Conservation (phyloP, 2,113 vertebrate species). For the Pseudorasbora parva region DNA sequence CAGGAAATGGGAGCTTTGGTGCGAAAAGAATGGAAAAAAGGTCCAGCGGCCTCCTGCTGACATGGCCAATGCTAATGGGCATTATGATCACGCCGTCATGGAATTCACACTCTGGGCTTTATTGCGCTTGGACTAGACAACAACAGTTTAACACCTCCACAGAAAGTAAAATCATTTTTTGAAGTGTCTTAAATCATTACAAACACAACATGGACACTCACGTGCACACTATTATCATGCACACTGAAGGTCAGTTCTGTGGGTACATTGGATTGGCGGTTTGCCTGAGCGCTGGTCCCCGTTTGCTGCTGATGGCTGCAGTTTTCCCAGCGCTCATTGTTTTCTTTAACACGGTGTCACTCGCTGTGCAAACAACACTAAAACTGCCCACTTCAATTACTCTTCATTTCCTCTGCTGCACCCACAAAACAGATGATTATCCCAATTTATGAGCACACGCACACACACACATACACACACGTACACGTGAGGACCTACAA, state of each 20-base stretch:
- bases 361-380: slow-evolving; percentile 45
- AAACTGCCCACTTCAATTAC: slow-evolving; percentile 39
- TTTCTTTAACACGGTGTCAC: slow-evolving; percentile 45
- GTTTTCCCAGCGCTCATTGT: slow-evolving; percentile 45
- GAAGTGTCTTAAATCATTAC: background rate
- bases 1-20: slow-evolving; percentile 11
- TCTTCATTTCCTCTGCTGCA: slow-evolving; percentile 44
- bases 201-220: slow-evolving; percentile 35
- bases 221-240: background rate
- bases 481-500: background rate
- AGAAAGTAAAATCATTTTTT: background rate
- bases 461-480: slow-evolving; percentile 13
- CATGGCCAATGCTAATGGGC: slow-evolving; percentile 43
- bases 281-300: slow-evolving; percentile 19
- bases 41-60: slow-evolving; percentile 28
- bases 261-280: slow-evolving; percentile 12
- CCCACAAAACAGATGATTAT: slow-evolving; percentile 38
- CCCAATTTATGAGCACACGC: slow-evolving; percentile 7
- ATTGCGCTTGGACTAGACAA: background rate
- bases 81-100: slow-evolving; percentile 21
- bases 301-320: slow-evolving; percentile 37
- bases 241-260: slow-evolving; percentile 6
- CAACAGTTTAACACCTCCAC: slow-evolving; percentile 1
- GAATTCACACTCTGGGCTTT: slow-evolving; percentile 26
- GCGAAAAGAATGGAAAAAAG: slow-evolving; percentile 26